Evolutionary conservation across 2,113 vertebrate species (phyloP).

Genomic region (Lepidothrix coronata): DNA sequence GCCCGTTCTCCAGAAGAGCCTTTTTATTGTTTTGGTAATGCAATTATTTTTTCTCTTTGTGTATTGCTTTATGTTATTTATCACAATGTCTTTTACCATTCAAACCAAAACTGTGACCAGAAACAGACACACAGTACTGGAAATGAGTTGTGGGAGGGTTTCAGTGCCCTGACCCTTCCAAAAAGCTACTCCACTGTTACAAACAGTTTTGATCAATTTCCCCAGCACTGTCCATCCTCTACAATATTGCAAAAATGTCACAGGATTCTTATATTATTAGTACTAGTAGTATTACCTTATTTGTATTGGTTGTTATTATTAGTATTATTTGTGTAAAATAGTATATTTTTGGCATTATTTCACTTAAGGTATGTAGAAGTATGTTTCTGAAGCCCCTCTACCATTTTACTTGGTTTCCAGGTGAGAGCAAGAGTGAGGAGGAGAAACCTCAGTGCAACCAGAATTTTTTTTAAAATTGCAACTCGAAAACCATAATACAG

Average conservation of each 20-base stretch:
- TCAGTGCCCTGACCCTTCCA: not conserved
- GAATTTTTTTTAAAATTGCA: not conserved
- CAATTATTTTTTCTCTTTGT: not conserved
- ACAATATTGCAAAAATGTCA: not conserved
- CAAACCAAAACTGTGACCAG: not conserved
- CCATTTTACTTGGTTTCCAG: not conserved
- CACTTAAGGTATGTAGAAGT: not conserved
- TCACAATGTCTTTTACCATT: not conserved
- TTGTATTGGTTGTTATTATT: not conserved
- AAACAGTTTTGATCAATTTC: not conserved
- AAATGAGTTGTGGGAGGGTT: not conserved
- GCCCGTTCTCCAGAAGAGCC: not conserved
- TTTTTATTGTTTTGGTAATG: not conserved
- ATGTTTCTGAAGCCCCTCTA: not conserved
- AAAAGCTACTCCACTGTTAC: not conserved
- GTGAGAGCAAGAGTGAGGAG: not conserved
- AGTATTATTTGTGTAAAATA: not conserved
- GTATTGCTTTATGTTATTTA: not conserved
- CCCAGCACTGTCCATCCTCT: not conserved
- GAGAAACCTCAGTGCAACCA: not conserved
- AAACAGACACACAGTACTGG: not conserved
- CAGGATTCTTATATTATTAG: not conserved
- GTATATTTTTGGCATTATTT: not conserved
- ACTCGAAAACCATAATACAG: not conserved
- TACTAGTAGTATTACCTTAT: not conserved